Conservation (phyloP, 2,797 vertebrate genomes). For the Nyctibius grandis region DNA sequence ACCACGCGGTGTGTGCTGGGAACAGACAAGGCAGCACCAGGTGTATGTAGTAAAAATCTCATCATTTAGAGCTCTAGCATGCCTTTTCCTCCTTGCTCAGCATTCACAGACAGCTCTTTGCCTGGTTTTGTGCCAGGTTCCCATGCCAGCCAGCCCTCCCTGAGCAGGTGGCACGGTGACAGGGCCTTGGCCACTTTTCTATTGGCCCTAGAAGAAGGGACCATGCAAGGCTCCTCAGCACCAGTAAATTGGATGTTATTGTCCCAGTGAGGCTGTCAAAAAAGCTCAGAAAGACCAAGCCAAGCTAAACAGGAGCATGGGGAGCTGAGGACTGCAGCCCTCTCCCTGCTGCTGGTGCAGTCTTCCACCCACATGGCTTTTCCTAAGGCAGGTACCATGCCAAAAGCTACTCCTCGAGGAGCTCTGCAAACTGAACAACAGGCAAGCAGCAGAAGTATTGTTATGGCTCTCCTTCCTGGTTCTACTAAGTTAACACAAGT, state of each 20-base stretch:
- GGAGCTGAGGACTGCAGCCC: background rate
- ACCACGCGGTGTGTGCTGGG: accelerated
- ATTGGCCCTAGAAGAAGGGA: background rate
- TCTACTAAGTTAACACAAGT: background rate
- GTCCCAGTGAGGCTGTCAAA: background rate
- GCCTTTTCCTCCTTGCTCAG: background rate
- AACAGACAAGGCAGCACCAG: background rate
- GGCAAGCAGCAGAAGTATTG: background rate
- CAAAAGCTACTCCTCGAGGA: background rate
- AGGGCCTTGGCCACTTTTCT: background rate
- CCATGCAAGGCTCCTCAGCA: background rate
- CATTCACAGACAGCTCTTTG: background rate
- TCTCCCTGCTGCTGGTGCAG: background rate
- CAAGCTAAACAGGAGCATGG: background rate
- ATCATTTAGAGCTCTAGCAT: background rate
- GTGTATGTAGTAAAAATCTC: background rate
- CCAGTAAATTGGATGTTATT: background rate
- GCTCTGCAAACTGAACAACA: background rate
- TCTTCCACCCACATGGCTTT: background rate
- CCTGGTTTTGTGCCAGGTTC: background rate
- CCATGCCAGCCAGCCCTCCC: background rate
- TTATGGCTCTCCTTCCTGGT: background rate
- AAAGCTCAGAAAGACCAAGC: background rate
- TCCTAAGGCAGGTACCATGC: background rate
- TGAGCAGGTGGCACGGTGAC: background rate